Conservation (phyloP, 2,797 vertebrate species). For the Hippocampus kuda region DNA sequence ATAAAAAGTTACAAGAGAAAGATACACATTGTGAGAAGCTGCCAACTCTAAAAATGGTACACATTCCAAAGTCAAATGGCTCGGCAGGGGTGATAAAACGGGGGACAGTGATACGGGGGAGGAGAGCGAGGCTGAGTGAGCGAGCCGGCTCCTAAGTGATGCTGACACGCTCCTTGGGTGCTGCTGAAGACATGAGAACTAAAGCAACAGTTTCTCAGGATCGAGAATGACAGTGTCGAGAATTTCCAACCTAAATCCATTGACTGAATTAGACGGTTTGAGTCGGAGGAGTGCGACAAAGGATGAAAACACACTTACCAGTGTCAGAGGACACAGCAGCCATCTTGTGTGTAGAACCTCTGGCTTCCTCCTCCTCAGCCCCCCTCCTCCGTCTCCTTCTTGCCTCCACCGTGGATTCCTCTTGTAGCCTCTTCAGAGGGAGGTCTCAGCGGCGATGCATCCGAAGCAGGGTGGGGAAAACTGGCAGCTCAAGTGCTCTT, state of each 20-base stretch:
- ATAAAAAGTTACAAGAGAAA: constrained; percentile 10
- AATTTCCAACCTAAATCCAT: constrained; percentile 12
- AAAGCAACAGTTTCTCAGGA: constrained; percentile 6
- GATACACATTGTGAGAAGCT: constrained; percentile 7
- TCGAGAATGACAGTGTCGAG: not conserved
- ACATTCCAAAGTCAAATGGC: constrained; percentile 1
- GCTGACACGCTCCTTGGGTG: constrained; percentile 34
- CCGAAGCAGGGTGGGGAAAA: constrained; percentile 26
- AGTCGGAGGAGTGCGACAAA: constrained; percentile 27
- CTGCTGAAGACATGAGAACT: constrained; percentile 16
- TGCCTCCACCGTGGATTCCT: constrained; percentile 54
- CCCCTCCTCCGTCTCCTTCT: constrained; percentile 61
- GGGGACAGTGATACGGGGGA: not conserved
- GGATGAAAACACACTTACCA: constrained; percentile 54
- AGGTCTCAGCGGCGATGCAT: constrained; percentile 10
- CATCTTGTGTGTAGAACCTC: constrained; percentile 71
- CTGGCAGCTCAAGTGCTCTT: constrained; percentile 44
- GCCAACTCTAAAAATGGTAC: not conserved
- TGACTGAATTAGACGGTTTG: constrained; percentile 26
- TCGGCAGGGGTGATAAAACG: not conserved
- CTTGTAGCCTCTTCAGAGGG: constrained; percentile 44
- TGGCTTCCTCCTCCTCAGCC: constrained; percentile 61
- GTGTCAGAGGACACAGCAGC: constrained; percentile 68
- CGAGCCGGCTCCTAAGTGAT: constrained; percentile 12
- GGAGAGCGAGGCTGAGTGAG: constrained; percentile 16